Percentiles rank a stretch among this genome's conserved stretches.
phyloP scores from a whole-genome alignment of 1,140 invertebrate species.

The Zophobas atratus region DNA sequence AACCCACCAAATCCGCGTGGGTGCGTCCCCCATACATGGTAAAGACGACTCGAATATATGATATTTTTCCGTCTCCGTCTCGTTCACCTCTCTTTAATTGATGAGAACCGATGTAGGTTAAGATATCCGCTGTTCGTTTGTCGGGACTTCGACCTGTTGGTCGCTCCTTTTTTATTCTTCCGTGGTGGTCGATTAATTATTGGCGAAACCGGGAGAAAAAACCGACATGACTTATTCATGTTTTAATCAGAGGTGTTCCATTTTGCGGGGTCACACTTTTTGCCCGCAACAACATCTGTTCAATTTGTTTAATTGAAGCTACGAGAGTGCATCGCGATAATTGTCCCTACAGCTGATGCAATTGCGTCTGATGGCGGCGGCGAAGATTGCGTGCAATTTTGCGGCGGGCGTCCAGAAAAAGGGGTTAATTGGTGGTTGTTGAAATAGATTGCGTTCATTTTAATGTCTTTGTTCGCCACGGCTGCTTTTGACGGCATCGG shows the following conservation, averaged over 20 bases:
- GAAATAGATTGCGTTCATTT: too few species aligned
- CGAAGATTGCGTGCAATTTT: not conserved
- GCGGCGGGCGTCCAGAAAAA: not conserved
- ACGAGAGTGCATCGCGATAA: slow-evolving; percentile 20
- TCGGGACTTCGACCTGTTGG: slow-evolving; percentile 8
- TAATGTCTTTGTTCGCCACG: too few species aligned
- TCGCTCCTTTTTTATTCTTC: not conserved
- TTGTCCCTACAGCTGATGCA: slow-evolving; percentile 14
- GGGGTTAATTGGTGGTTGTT: too few species aligned
- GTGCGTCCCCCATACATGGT: slow-evolving; percentile 13
- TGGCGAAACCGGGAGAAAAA: slow-evolving; percentile 5
- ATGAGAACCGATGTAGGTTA: slow-evolving; percentile 19
- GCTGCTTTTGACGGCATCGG: too few species aligned
- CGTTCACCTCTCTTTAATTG: slow-evolving; percentile 20
- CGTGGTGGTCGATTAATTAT: slow-evolving; percentile 25
- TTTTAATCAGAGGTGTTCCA: slow-evolving; percentile 21
- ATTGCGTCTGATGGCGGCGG: slow-evolving; percentile 2
- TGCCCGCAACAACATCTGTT: slow-evolving; percentile 24
- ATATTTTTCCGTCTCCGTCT: slow-evolving; percentile 13
- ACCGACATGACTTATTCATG: slow-evolving; percentile 17
- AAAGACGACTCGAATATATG: slow-evolving; percentile 13
- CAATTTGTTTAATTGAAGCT: slow-evolving; percentile 19
- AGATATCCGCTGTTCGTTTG: slow-evolving; percentile 34
- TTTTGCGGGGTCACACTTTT: slow-evolving; percentile 8
- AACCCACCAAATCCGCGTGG: slow-evolving; percentile 20